Conservation (phyloP, 2,888 invertebrate species). For the Catocala fraxini region DNA sequence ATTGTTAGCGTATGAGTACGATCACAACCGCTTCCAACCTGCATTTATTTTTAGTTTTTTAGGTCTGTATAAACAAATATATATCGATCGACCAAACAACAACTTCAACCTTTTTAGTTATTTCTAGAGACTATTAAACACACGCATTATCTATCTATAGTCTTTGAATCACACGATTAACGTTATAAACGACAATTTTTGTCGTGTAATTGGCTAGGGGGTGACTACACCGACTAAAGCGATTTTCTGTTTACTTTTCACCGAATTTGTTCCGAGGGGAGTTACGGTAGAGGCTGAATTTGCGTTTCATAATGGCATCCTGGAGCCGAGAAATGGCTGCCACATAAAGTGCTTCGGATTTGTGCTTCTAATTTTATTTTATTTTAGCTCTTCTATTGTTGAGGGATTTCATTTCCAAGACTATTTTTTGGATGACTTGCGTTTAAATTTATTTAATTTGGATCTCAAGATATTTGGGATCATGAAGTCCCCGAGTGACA, state of each 20-base stretch:
- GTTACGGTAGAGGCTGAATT: conserved; percentile 13
- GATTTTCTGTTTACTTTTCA: conserved; percentile 32
- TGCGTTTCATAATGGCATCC: conserved; percentile 13
- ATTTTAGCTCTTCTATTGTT: conserved; percentile 2
- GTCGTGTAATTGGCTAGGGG: conserved; percentile 29
- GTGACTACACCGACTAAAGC: conserved; percentile 19
- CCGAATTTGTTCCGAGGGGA: conserved; percentile 8
- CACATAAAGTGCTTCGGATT: conserved; percentile 4
- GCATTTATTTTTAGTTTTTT: too few relatives aligned
- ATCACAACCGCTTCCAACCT: too few relatives aligned
- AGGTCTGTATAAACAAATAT: too few relatives aligned
- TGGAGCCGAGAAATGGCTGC: conserved; percentile 3
- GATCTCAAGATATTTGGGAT: not conserved
- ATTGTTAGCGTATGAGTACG: too few relatives aligned
- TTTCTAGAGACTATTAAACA: not conserved
- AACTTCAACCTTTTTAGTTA: not conserved
- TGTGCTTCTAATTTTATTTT: not conserved
- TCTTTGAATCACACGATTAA: conserved; percentile 12
- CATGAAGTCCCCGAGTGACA: too few relatives aligned
- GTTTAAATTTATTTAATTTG: not conserved
- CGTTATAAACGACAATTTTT: conserved; percentile 35
- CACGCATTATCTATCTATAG: not conserved
- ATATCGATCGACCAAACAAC: too few relatives aligned
- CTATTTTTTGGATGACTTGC: not conserved
- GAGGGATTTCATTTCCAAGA: not conserved